These are phyloP conservation scores for Agriopis aurantiaria DNA, from an alignment of 2,888 invertebrate species.

Conservation along the genomic window DNA sequence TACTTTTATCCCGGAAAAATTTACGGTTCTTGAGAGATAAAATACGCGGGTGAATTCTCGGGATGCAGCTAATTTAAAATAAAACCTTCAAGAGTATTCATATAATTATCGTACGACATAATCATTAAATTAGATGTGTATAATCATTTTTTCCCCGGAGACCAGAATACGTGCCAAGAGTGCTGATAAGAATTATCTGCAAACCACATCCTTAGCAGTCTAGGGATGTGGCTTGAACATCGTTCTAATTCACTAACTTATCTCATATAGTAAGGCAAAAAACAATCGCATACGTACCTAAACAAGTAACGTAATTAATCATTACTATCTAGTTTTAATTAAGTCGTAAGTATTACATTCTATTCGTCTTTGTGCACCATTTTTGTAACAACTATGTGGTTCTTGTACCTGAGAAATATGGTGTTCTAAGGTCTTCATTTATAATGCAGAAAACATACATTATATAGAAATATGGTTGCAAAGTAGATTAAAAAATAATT, in stretches of 20 bases:
- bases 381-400: constrained; percentile 10
- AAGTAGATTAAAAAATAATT: constrained; percentile 6
- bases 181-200: neutral
- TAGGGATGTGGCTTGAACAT: constrained; percentile 1
- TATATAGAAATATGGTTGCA: constrained; percentile 9
- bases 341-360: constrained; percentile 17
- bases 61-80: too few relatives aligned
- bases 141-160: neutral
- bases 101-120: too few relatives aligned
- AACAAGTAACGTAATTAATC: constrained; percentile 14
- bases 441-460: constrained; percentile 8
- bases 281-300: neutral
- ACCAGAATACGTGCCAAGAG: neutral
- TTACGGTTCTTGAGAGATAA: too few relatives aligned
- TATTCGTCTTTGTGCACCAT: constrained; percentile 33
- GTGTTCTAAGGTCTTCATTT: constrained; percentile 22
- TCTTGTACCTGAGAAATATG: constrained; percentile 14
- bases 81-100: too few relatives aligned
- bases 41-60: too few relatives aligned
- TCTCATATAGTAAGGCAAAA: neutral
- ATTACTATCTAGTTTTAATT: constrained; percentile 23
- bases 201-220: neutral
- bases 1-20: too few relatives aligned
- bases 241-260: neutral
- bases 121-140: too few relatives aligned